phyloP scores from a whole-genome alignment of 2,888 invertebrate species.

The Dusona sp. region DNA sequence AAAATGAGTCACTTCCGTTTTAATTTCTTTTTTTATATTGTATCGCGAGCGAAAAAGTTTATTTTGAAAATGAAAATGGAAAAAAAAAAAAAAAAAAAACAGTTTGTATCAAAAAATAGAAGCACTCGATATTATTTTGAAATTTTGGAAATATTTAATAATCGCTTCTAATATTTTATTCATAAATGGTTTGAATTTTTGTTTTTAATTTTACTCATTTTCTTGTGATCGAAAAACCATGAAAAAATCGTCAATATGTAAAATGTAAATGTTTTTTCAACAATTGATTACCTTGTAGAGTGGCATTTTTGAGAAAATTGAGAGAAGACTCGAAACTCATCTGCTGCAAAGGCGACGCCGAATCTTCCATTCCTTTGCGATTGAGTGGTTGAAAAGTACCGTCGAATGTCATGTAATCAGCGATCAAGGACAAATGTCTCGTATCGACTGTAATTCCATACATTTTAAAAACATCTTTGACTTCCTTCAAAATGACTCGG shows the following conservation, averaged over 20 bases:
- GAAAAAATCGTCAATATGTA: not conserved
- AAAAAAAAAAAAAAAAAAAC: not conserved
- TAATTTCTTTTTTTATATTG: too few species aligned
- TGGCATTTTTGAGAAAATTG: slow-evolving; percentile 92
- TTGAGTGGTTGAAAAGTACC: slow-evolving; percentile 96
- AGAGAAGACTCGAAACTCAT: slow-evolving; percentile 99
- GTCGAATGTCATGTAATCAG: slow-evolving; percentile 99
- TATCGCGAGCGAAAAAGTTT: too few species aligned
- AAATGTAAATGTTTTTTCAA: too few species aligned
- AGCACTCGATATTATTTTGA: too few species aligned
- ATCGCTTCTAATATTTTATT: not conserved
- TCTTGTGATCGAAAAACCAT: too few species aligned
- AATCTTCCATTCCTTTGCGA: slow-evolving; percentile 94
- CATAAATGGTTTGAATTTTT: not conserved
- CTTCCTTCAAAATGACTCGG: slow-evolving; percentile 96
- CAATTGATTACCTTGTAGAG: slow-evolving; percentile 86
- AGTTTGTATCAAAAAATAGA: too few species aligned
- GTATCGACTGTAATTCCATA: slow-evolving; percentile 98
- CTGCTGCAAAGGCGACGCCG: slow-evolving; percentile 97
- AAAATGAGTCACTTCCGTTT: too few species aligned
- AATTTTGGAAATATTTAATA: too few species aligned
- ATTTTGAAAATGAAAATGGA: too few species aligned
- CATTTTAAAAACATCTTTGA: slow-evolving; percentile 97
- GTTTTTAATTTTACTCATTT: not conserved
- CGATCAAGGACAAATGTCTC: slow-evolving; percentile 95